Evolutionary conservation across 2,113 vertebrate species (phyloP).

Genomic region (Brienomyrus longianalis): DNA sequence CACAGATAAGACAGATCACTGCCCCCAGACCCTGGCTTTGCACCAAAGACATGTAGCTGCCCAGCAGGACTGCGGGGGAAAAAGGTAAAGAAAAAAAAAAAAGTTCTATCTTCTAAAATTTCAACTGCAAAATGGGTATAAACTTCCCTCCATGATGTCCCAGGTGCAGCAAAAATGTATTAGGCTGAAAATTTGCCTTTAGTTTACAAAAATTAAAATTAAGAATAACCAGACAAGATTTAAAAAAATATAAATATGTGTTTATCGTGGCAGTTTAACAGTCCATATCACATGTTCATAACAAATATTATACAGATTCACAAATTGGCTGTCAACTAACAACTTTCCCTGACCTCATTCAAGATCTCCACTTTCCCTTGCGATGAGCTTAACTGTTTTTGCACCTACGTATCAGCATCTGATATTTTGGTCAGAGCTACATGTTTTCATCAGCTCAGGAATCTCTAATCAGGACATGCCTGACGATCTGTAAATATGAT

Average conservation of each 20-base stretch:
- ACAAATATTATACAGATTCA: neutral
- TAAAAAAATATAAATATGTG: neutral
- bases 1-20: constrained; percentile 5
- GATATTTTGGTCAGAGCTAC: neutral
- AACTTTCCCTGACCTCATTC: neutral
- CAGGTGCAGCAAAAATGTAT: neutral
- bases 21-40: neutral
- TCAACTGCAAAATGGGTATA: neutral
- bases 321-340: neutral
- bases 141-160: neutral
- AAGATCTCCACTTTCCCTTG: neutral
- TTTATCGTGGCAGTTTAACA: neutral
- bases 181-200: neutral
- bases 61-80: neutral
- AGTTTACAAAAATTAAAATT: neutral
- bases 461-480: neutral
- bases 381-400: neutral
- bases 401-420: too few relatives aligned
- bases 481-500: neutral
- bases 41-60: neutral
- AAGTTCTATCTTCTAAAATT: neutral
- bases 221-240: neutral
- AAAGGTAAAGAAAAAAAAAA: neutral
- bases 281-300: neutral
- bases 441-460: neutral